Conservation (phyloP, 2,888 invertebrate genomes). For the Platycheirus albimanus region DNA sequence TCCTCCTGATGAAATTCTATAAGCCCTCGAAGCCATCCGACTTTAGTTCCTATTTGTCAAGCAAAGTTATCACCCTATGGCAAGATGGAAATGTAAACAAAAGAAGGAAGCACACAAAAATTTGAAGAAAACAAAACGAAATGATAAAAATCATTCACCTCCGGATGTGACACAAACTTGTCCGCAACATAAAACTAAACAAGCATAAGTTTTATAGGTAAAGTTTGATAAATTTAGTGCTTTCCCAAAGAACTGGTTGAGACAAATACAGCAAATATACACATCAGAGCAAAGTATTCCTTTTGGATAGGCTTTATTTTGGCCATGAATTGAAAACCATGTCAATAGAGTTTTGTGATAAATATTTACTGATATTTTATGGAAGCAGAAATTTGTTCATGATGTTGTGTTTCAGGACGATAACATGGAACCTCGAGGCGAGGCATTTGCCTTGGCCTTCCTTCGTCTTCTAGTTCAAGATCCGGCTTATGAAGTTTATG, state of each 20-base stretch:
- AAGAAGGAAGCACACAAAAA: slow-evolving; percentile 19
- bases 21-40: slow-evolving; percentile 33
- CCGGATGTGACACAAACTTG: slow-evolving; percentile 51
- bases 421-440: too few relatives aligned
- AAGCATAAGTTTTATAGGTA: slow-evolving; percentile 7
- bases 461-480: too few relatives aligned
- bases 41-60: slow-evolving; percentile 45
- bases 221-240: neutral
- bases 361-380: too few relatives aligned
- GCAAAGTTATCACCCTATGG: slow-evolving; percentile 41
- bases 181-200: slow-evolving; percentile 31
- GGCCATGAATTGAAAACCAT: too few relatives aligned
- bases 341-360: too few relatives aligned
- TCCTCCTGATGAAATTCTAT: slow-evolving; percentile 2
- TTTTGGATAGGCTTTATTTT: too few relatives aligned
- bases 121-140: slow-evolving; percentile 9
- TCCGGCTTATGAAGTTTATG: too few relatives aligned
- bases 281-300: too few relatives aligned
- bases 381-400: too few relatives aligned
- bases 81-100: slow-evolving; percentile 57
- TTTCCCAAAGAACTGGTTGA: neutral
- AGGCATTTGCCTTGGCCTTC: too few relatives aligned
- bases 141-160: slow-evolving; percentile 31
- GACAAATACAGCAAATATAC: neutral
- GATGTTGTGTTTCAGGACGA: too few relatives aligned